phyloP scores from a whole-genome alignment of 2,888 invertebrate genomes.

The Tridacna crocea region DNA sequence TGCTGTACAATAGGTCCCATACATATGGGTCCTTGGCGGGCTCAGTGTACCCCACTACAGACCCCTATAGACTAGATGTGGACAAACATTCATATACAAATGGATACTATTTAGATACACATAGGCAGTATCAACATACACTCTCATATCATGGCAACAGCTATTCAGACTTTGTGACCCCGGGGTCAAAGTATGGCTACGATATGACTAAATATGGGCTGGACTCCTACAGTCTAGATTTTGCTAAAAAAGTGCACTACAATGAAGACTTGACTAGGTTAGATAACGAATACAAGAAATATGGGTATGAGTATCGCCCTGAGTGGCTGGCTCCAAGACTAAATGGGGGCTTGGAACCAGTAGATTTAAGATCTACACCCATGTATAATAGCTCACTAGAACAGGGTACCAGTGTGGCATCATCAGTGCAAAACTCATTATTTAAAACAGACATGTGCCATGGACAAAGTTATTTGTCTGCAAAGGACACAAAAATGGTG shows the following conservation, averaged over 20 bases:
- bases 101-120: conserved; percentile 80
- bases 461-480: conserved; percentile 54
- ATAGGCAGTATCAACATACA: conserved; percentile 81
- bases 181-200: conserved; percentile 80
- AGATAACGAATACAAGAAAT: conserved; percentile 77
- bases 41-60: conserved; percentile 72
- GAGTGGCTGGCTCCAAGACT: conserved; percentile 74
- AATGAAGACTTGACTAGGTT: conserved; percentile 75
- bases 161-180: conserved; percentile 80
- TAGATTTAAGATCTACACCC: conserved; percentile 75
- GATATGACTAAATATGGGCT: conserved; percentile 80
- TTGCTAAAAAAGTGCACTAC: conserved; percentile 80
- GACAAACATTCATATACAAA: conserved; percentile 80
- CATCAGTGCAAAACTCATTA: conserved; percentile 66
- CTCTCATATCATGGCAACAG: conserved; percentile 80
- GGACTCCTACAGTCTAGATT: conserved; percentile 80
- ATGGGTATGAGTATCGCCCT: conserved; percentile 73
- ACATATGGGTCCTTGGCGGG: conserved; percentile 74
- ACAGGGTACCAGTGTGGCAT: conserved; percentile 59
- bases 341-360: conserved; percentile 76
- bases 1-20: conserved; percentile 73
- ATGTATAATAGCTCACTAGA: conserved; percentile 74
- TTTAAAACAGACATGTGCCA: conserved; percentile 68
- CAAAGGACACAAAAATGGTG: conserved; percentile 63
- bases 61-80: conserved; percentile 76